phyloP scores from a whole-genome alignment of 2,113 vertebrate species.

The Triplophysa tibetana region DNA sequence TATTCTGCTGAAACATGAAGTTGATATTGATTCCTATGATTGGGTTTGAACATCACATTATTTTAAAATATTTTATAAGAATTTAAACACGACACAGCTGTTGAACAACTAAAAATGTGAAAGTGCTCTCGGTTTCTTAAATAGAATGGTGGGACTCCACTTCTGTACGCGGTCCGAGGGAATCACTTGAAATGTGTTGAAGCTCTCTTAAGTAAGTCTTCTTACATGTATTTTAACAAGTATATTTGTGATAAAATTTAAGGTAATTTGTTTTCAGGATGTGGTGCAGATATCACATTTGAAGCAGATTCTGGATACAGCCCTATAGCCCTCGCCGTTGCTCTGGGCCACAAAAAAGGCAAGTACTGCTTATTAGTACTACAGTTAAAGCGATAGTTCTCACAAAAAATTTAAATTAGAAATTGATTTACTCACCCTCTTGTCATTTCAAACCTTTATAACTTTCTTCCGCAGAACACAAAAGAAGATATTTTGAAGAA shows the following conservation, averaged over 20 bases:
- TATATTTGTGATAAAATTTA: neutral
- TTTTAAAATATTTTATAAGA: no score
- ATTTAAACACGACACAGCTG: neutral
- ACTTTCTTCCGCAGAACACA: no score
- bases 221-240: neutral
- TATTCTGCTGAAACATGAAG: conserved; percentile 80
- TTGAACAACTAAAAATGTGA: no score
- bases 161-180: conserved; percentile 92
- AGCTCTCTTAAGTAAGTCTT: conserved; percentile 82
- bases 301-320: conserved; percentile 95
- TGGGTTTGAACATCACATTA: conserved; percentile 76
- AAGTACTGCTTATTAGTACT: conserved; percentile 49
- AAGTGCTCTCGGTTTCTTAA: neutral
- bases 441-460: no score
- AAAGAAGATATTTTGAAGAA: no score
- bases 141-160: conserved; percentile 93
- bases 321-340: conserved; percentile 91
- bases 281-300: conserved; percentile 88
- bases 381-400: neutral
- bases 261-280: conserved; percentile 62
- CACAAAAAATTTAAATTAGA: no score
- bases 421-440: no score
- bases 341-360: conserved; percentile 90
- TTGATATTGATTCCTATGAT: conserved; percentile 92
- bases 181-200: conserved; percentile 92